phyloP scores from a whole-genome alignment of 37 sponge, comb jelly and placozoan species.

The Ephydatia muelleri region DNA sequence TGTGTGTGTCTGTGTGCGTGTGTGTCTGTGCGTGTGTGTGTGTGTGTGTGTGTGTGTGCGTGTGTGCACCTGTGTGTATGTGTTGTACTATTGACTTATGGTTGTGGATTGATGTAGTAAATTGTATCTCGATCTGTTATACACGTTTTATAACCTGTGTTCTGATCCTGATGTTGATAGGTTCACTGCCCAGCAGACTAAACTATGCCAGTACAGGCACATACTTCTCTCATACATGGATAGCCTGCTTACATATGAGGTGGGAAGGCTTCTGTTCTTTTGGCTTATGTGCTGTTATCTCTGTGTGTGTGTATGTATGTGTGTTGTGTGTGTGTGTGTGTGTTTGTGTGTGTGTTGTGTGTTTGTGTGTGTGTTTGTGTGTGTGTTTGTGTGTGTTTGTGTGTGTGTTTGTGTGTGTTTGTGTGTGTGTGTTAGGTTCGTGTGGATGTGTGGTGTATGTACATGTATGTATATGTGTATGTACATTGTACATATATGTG shows the following conservation, averaged over 20 bases:
- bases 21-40: too few relatives aligned
- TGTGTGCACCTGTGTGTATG: too few relatives aligned
- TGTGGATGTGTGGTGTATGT: neutral
- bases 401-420: neutral
- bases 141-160: neutral
- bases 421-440: neutral
- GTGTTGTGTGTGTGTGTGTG: neutral
- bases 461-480: neutral
- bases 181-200: slow-evolving; percentile 48
- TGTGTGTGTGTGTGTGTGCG: too few relatives aligned
- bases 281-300: neutral
- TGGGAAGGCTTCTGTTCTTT: neutral
- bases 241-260: slow-evolving; percentile 61
- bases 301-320: neutral
- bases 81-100: too few relatives aligned
- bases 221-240: slow-evolving; percentile 54
- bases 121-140: too few relatives aligned
- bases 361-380: neutral
- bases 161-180: slow-evolving; percentile 2
- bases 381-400: neutral
- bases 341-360: neutral
- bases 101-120: too few relatives aligned
- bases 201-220: slow-evolving; percentile 55
- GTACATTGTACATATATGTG: too few relatives aligned
- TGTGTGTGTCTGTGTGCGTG: too few relatives aligned